Evolutionary conservation across 2,888 invertebrate species (phyloP), one percentile per base, ranked within the genome.

Genomic region (Netelia virgata): DNA sequence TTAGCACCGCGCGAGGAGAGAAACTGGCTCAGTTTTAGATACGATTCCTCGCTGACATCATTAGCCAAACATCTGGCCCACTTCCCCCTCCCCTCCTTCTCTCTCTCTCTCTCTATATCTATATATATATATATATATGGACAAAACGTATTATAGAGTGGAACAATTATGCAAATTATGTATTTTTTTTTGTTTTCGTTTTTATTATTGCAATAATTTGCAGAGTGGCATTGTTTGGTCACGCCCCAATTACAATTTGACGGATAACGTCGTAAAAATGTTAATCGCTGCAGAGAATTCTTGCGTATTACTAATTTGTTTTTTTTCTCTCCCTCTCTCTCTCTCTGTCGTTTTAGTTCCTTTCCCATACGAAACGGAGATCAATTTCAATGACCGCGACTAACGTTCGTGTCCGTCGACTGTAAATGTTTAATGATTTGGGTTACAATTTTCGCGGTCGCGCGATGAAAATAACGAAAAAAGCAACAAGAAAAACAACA

Each of bases 41-140:
- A 93, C 93, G 92, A 92, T 93, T 93, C 91, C 82, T 82, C 82
- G 92, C 92, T 93, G 93, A 93, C 93, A 93, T 93, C 93, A 93
- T 93, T 93, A 93, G 92, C 93, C 93, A 92, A 93, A 93, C 93
- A 93, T 93, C 93, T 93, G 93, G 91, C 86, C 90, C 89, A 89
- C 90, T 90, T 90, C 87, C 87, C 83, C 82, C 70, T 63, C 41
- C 73, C 50, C 73, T 50, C 79, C 64, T 8, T 28, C 63, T 53
- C 57, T 63, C 70, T 70, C 41, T 59, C 78, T 63, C 69, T 70
- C 79, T 69, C 76, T 61, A 57, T 16, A 47, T 50, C 2, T 20
- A 72, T 57, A 28, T 28, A 72, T 36, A 55, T 28, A 20, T 8
- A 55, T 72, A 3, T 20, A 2, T 55, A n/a, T 18, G 6, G 41